Conservation (phyloP, 2,797 vertebrate species). For the Babyrousa celebensis region DNA sequence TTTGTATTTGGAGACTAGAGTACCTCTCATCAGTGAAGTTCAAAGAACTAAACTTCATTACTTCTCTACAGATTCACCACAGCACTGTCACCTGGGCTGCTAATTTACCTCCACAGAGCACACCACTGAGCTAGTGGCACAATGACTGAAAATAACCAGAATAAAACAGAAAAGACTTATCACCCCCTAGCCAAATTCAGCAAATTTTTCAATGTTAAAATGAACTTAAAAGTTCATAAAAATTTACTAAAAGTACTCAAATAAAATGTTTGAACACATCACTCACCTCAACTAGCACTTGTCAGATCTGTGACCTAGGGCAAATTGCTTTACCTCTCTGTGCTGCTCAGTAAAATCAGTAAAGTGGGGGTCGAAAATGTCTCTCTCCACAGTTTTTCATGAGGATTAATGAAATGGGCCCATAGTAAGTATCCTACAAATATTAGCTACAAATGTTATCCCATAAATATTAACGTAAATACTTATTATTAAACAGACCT, state of each 20-base stretch:
- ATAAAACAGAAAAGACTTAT: background rate
- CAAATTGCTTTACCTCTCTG: background rate
- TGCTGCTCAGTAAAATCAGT: background rate
- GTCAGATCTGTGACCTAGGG: background rate
- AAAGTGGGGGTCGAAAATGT: background rate
- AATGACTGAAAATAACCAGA: conserved; percentile 31
- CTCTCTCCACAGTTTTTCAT: conserved; percentile 14
- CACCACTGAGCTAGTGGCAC: background rate
- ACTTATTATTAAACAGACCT: conserved; percentile 33
- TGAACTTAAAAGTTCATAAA: conserved; percentile 15
- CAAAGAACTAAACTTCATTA: conserved; percentile 44
- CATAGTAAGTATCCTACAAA: conserved; percentile 9
- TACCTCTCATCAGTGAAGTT: background rate
- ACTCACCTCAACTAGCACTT: background rate
- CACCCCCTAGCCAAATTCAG: background rate
- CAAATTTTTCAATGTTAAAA: background rate
- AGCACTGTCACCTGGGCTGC: background rate
- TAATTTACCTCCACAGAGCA: background rate
- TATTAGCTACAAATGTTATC: conserved; percentile 4
- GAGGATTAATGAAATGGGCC: conserved; percentile 24
- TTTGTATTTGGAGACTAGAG: background rate
- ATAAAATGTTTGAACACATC: background rate
- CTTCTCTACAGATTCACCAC: background rate
- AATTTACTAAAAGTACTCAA: background rate
- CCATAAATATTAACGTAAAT: background rate